phyloP scores from a whole-genome alignment of 2,797 vertebrate genomes.

The Syndactyla subalaris region DNA sequence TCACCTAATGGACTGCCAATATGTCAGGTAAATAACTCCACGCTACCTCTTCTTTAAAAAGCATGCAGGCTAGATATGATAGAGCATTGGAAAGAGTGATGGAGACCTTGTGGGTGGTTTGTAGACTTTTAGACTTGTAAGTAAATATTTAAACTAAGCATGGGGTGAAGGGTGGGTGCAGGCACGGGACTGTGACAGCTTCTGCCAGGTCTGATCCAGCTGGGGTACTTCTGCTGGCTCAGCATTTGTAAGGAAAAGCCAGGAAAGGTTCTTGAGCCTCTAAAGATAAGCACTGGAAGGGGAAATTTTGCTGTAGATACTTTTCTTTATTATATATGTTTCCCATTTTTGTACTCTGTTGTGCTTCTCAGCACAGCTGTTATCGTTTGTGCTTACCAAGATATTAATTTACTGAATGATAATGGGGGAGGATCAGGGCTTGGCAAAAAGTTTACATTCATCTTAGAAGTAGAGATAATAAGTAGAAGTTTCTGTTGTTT shows the following conservation, averaged over 20 bases:
- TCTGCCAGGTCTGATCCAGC: not conserved
- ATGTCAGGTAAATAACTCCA: not conserved
- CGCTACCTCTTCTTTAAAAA: not conserved
- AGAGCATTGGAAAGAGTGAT: not conserved
- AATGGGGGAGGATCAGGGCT: not conserved
- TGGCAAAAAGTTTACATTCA: not conserved
- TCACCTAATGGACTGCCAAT: not conserved
- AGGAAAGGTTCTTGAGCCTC: not conserved
- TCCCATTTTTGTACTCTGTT: not conserved
- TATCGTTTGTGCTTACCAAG: not conserved
- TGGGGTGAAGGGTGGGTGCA: not conserved
- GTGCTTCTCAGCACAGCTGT: not conserved
- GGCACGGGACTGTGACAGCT: not conserved
- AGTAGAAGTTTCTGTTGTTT: not conserved
- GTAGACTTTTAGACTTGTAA: not conserved
- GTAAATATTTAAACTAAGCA: not conserved
- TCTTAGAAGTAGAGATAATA: not conserved
- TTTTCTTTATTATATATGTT: not conserved
- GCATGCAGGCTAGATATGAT: not conserved
- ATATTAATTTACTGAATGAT: not conserved
- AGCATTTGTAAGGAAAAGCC: not conserved
- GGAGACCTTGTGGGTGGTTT: not conserved
- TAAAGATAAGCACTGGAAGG: not conserved
- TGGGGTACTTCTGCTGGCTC: not conserved
- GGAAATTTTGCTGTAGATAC: not conserved